Conservation (phyloP, 1,140 invertebrate genomes). For the Anastrepha obliqua region DNA sequence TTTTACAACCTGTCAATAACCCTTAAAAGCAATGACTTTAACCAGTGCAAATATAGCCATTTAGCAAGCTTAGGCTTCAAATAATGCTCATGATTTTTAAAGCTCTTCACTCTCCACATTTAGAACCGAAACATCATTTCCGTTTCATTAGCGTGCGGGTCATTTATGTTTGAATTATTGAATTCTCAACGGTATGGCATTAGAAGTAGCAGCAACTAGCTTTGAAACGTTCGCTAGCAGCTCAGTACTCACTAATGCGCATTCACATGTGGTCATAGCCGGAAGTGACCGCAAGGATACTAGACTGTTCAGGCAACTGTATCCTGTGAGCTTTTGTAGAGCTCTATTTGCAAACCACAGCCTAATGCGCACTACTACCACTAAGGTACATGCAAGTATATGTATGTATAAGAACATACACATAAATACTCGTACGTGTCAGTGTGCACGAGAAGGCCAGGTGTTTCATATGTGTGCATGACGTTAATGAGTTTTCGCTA, state of each 20-base stretch:
- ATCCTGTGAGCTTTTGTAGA: background rate
- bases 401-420: background rate
- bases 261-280: slow-evolving; percentile 18
- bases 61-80: background rate
- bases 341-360: slow-evolving; percentile 3
- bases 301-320: background rate
- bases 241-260: slow-evolving; percentile 1
- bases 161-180: slow-evolving; percentile 38
- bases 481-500: slow-evolving; percentile 44
- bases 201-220: background rate
- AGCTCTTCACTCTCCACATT: background rate
- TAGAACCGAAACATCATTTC: background rate
- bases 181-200: background rate
- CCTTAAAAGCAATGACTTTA: too few relatives aligned
- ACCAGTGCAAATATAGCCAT: background rate
- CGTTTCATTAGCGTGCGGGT: background rate
- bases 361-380: slow-evolving; percentile 18
- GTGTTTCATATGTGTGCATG: slow-evolving; percentile 38
- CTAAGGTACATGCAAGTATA: background rate
- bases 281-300: slow-evolving; percentile 30
- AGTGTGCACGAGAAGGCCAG: background rate
- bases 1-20: too few relatives aligned
- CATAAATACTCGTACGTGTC: background rate
- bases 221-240: background rate
- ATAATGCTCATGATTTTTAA: slow-evolving; percentile 36